Evolutionary conservation across 2,113 vertebrate genomes (phyloP).

Genomic region (Orycteropus afer): DNA sequence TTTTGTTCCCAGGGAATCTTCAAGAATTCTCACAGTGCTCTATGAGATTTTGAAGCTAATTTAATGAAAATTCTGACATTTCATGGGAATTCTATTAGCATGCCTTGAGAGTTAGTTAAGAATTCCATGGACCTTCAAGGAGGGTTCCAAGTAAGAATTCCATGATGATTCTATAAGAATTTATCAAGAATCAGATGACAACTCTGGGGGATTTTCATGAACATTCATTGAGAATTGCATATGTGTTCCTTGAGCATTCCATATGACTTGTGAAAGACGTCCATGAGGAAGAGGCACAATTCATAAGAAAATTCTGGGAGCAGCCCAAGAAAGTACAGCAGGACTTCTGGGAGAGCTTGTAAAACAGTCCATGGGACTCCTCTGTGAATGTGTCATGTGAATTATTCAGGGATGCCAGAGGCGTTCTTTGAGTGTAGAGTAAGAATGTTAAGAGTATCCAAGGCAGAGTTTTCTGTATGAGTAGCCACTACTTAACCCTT

Average conservation of each 20-base stretch:
- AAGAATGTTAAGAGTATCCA: neutral
- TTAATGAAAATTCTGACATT: neutral
- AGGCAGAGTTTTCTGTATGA: neutral
- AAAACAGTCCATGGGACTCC: neutral
- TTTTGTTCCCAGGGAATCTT: neutral
- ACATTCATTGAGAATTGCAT: neutral
- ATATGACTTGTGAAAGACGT: neutral
- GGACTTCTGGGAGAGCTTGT: neutral
- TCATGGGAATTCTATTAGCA: neutral
- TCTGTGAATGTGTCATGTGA: neutral
- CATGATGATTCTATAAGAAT: neutral
- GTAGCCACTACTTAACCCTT: rapidly evolving
- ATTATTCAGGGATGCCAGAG: neutral
- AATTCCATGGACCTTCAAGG: neutral
- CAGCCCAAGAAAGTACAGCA: too few relatives aligned
- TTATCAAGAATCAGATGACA: neutral
- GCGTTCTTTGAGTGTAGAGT: neutral
- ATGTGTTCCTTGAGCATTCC: neutral
- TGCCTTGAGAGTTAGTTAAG: neutral
- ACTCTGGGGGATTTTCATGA: neutral
- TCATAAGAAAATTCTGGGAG: neutral
- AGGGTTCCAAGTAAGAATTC: neutral
- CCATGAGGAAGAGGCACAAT: neutral
- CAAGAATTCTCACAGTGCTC: neutral
- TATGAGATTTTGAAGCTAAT: neutral